These are phyloP conservation scores for Pangasius larnaudii DNA, from an alignment of 2,797 vertebrate genomes.

Conservation along the genomic window DNA sequence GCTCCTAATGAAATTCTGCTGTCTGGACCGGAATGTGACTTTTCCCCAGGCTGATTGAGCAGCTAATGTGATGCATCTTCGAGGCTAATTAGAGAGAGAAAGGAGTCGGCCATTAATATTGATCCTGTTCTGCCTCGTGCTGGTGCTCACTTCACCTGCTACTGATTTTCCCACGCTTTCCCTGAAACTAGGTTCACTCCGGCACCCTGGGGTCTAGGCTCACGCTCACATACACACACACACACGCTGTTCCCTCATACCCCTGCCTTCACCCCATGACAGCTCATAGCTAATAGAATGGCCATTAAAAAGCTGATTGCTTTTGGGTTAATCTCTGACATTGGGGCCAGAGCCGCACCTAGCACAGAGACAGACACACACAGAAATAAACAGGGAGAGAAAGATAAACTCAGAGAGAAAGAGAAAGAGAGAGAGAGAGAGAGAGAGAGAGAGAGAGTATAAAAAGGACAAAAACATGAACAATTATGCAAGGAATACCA, in stretches of 20 bases:
- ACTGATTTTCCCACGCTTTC: constrained; percentile 51
- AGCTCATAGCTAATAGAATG: constrained; percentile 41
- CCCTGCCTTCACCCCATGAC: constrained; percentile 1
- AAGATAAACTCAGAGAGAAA: not conserved
- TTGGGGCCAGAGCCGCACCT: constrained; percentile 32
- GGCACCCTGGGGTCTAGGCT: constrained; percentile 23
- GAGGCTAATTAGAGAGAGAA: constrained; percentile 54
- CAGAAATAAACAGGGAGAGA: not conserved
- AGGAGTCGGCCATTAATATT: constrained; percentile 59
- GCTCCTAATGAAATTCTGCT: constrained; percentile 54
- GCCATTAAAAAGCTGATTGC: constrained; percentile 39
- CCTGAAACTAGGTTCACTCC: constrained; percentile 1
- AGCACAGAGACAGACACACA: not conserved
- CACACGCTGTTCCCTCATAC: constrained; percentile 14
- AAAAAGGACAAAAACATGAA: not conserved
- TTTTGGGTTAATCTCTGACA: constrained; percentile 50
- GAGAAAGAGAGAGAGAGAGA: constrained; percentile 20
- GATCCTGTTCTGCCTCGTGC: constrained; percentile 53
- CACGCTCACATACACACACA: constrained; percentile 6
- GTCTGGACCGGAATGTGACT: constrained; percentile 52
- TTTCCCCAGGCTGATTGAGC: constrained; percentile 53
- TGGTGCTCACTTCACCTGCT: constrained; percentile 48
- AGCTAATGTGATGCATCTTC: constrained; percentile 54
- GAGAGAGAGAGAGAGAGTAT: not conserved
- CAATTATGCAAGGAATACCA: not conserved